Evolutionary conservation across 2,113 vertebrate genomes (phyloP), one percentile per base, ranked within the genome.

Genomic region (Halichoeres trimaculatus): DNA sequence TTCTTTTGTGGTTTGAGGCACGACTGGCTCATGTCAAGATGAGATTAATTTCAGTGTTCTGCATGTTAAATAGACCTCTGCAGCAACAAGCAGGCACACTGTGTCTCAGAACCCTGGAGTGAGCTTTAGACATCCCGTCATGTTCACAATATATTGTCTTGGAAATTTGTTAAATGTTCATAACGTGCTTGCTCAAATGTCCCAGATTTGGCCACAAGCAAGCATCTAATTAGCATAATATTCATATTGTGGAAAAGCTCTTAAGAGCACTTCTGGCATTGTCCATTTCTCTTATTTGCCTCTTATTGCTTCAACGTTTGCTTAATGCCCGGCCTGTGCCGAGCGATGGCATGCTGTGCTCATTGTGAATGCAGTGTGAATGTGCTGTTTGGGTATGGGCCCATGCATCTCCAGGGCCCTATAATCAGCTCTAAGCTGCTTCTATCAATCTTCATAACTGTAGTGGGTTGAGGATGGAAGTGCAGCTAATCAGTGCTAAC

Each of bases 401-500:
- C 89, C 84, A 80, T 90, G 87, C 89, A 85, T 90, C 93, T 92
- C 91, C 75, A 56, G 89, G 86, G 91, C 78, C 91, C 86, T 76
- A 88, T 91, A 89, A 92, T 91, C 89, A 90, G 89, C 91, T 86
- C 82, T 92, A 91, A 93, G 90, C 88, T 87, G 86, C 89, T 86
- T 87, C 90, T 92, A 92, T 94, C 90, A 88, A 91, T 94, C 91
- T 93, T 91, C 90, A 92, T 93, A 91, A 92, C 86, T 83, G 88
- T 86, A 88, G 78, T 84, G 70, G 79, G 78, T 85, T 86, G 90
- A 87, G 84, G 83, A 89, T 85, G 87, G 74, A 89, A 90, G 87
- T 88, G 69, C 85, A 86, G 86, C 90, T 92, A 91, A 91, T 90
- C 90, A 90, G 86, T 80, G 84, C 87, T 91, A 90, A 91, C 90